Percentiles rank a stretch among this genome's conserved stretches.
phyloP scores from a whole-genome alignment of 2,113 vertebrate genomes.

The Ailurus styani region DNA sequence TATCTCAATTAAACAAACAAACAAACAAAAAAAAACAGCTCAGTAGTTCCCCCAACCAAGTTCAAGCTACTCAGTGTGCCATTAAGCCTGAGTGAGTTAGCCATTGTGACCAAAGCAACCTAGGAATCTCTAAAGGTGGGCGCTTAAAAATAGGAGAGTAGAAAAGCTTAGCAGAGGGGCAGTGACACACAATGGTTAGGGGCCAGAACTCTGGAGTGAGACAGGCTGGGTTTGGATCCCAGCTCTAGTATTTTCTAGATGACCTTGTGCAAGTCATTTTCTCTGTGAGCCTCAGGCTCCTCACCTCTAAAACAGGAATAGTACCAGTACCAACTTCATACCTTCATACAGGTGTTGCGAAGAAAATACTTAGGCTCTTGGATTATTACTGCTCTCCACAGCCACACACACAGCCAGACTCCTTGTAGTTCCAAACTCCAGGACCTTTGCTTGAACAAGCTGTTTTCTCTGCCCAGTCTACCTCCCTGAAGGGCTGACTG shows the following conservation, averaged over 20 bases:
- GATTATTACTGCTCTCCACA: not conserved
- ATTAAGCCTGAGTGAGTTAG: not conserved
- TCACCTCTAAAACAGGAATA: not conserved
- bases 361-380: conserved; percentile 4
- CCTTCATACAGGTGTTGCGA: not conserved
- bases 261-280: not conserved
- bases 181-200: not conserved
- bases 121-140: not conserved
- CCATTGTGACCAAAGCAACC: not conserved
- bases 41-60: not conserved
- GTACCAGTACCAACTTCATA: not conserved
- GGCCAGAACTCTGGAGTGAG: not conserved
- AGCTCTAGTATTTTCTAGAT: not conserved
- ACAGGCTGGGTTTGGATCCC: not conserved
- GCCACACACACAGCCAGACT: not conserved
- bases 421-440: not conserved
- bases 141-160: not conserved
- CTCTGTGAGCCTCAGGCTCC: not conserved
- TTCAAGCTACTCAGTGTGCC: not conserved
- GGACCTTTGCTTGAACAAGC: not conserved
- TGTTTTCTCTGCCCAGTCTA: not conserved
- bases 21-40: not conserved
- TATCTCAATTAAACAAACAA: not conserved
- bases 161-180: not conserved
- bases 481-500: not conserved